A percentile compares a stretch with the other conserved stretches of the same genome.
These are phyloP conservation scores for Papilio gigon DNA, from an alignment of 2,888 invertebrate genomes.

Conservation along the genomic window DNA sequence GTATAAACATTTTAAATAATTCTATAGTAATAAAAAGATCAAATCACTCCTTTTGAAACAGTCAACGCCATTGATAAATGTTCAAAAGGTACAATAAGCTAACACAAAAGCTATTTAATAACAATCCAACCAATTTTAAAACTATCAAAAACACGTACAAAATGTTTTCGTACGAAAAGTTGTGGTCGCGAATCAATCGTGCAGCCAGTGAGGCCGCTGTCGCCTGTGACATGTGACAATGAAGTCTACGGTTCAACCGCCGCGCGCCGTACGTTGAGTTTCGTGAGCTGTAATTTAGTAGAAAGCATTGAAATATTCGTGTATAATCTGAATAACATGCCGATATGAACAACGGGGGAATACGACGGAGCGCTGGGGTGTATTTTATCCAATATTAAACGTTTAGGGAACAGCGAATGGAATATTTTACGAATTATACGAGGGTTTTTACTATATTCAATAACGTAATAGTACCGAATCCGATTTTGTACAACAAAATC, in stretches of 20 bases:
- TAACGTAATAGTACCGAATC: slow-evolving; percentile 64
- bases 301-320: slow-evolving; percentile 83
- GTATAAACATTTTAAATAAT: too few relatives aligned
- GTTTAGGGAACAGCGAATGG: slow-evolving; percentile 72
- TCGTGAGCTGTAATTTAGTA: slow-evolving; percentile 81
- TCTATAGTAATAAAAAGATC: too few relatives aligned
- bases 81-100: too few relatives aligned
- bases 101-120: not conserved
- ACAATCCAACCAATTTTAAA: not conserved
- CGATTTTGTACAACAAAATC: slow-evolving; percentile 22
- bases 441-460: slow-evolving; percentile 75
- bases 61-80: too few relatives aligned
- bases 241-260: slow-evolving; percentile 56
- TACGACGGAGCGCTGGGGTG: slow-evolving; percentile 73
- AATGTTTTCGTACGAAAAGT: not conserved
- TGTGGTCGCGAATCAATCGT: not conserved
- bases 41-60: too few relatives aligned
- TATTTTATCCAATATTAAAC: slow-evolving; percentile 82
- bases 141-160: not conserved
- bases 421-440: slow-evolving; percentile 78
- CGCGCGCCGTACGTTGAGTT: slow-evolving; percentile 73
- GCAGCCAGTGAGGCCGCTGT: slow-evolving; percentile 46
- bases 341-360: slow-evolving; percentile 82
- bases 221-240: slow-evolving; percentile 54
- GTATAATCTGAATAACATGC: slow-evolving; percentile 83